Evolutionary conservation across 64 coral and sea anemone genomes (phyloP).

Genomic region (Astreopora myriophthalma): DNA sequence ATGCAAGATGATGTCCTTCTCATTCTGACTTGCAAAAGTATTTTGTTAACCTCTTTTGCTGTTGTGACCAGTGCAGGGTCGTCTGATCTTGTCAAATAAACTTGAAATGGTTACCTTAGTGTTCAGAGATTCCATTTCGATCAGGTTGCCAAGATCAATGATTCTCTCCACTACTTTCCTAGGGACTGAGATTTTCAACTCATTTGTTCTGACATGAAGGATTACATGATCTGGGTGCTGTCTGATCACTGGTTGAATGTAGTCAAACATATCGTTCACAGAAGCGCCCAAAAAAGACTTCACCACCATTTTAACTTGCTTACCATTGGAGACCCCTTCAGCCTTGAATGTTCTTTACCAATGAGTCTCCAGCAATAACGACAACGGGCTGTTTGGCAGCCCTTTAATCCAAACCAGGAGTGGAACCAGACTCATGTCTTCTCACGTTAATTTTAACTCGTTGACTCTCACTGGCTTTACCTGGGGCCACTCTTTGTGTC

Average conservation of each 20-base stretch:
- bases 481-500: background rate
- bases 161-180: background rate
- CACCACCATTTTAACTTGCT: background rate
- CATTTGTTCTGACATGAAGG: background rate
- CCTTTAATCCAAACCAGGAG: background rate
- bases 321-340: background rate
- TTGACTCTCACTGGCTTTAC: background rate
- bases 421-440: background rate
- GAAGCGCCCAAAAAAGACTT: background rate
- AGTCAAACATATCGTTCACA: background rate
- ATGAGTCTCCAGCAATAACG: background rate
- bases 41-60: background rate
- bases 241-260: background rate
- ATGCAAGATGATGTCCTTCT: background rate
- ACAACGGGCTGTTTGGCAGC: background rate
- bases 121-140: too few species aligned
- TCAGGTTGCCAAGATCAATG: background rate
- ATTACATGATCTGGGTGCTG: background rate
- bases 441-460: background rate
- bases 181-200: background rate
- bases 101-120: too few species aligned
- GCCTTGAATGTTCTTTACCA: background rate
- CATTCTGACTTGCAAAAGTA: slow-evolving; percentile 2
- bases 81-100: background rate
- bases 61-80: background rate